Conservation (phyloP, 2,113 vertebrate genomes). For the Phyllostomus hastatus region DNA sequence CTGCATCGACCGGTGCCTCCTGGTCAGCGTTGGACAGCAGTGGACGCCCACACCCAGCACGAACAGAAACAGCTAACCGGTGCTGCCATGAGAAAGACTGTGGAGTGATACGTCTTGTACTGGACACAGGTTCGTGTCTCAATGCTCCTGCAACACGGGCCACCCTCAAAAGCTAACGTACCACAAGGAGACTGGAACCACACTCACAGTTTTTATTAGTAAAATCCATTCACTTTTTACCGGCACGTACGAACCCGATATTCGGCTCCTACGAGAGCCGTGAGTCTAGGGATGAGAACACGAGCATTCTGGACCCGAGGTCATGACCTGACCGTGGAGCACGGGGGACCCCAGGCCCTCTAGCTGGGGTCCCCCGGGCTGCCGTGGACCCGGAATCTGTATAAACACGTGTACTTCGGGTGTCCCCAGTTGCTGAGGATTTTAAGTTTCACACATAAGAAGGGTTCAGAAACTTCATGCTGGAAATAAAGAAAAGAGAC, state of each 20-base stretch:
- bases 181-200: neutral
- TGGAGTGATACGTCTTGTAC: neutral
- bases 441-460: constrained; percentile 78
- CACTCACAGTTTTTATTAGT: constrained; percentile 43
- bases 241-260: neutral
- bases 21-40: neutral
- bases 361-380: constrained; percentile 19
- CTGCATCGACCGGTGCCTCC: neutral
- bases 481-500: constrained; percentile 56
- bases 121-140: neutral
- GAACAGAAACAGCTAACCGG: no score
- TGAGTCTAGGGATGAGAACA: neutral
- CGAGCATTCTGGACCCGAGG: neutral
- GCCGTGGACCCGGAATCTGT: constrained; percentile 90
- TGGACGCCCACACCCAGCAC: fast-evolving
- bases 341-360: neutral
- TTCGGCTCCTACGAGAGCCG: neutral
- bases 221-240: constrained; percentile 29
- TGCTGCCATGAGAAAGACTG: neutral
- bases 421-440: constrained; percentile 90
- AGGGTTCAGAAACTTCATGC: constrained; percentile 57
- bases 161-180: neutral
- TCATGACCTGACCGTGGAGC: no score
- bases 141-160: neutral
- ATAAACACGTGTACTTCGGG: constrained; percentile 87